Evolutionary conservation across 2,888 invertebrate genomes (phyloP), one percentile per base, ranked within the genome.

Genomic region (Mythimna loreyi): DNA sequence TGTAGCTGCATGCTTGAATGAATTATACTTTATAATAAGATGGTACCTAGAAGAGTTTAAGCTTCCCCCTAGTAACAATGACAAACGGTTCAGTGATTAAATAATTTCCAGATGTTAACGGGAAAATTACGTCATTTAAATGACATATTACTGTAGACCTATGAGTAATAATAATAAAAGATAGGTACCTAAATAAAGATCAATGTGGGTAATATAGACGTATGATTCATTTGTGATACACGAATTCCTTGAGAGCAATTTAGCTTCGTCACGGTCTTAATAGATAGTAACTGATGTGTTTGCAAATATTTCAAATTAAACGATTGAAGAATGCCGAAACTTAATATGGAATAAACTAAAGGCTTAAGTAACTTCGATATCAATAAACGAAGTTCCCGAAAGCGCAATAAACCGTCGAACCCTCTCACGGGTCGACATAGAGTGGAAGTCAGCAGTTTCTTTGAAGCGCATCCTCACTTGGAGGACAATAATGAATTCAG

Each of bases 401-500:
- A 91, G 90, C 87, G 93, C 92, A 94, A 93, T 93, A 93, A 91
- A 91, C 89, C 88, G 88, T 87, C 87, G 88, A 90, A 89, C 84
- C 86, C 85, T 87, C 86, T 89, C 87, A 84, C 87, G 87, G 79
- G 86, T 86, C 87, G 87, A 81, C 85, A 82, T 86, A 83, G 87
- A 87, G 87, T 86, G 86, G 87, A 90, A 91, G 91, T 94, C 94
- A 94, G 94, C 94, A 93, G 89, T 93, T 94, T 93, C 93, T 94
- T 94, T 94, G 93, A 94, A 91, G 91, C 92, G 91, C 93, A 91
- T 92, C 92, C 87, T 91, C 89, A 87, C 89, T 87, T 89, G 83
- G 90, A 90, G 90, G 92, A 93, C 93, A 93, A 93, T 94, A 94
- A 94, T 94, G 93, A 94, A 94, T 94, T 94, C 94, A 92, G 91